These are phyloP conservation scores for Cephus pygmeus DNA, from an alignment of 2,888 invertebrate species.

Conservation along the genomic window DNA sequence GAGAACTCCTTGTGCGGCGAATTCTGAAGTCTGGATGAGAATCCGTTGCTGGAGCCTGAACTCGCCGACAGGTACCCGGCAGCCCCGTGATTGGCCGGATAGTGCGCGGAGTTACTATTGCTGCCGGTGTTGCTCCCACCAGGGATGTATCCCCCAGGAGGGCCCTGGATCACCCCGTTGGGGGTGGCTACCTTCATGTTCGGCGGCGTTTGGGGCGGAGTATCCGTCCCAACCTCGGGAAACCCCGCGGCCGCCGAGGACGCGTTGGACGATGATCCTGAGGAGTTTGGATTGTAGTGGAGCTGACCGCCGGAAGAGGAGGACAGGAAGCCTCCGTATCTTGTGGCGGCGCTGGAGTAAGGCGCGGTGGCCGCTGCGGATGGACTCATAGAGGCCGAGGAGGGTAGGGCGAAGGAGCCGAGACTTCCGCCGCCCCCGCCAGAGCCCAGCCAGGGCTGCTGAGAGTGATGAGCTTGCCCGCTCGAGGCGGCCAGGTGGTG, in stretches of 20 bases:
- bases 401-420: slow-evolving; percentile 58
- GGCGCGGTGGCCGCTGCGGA: slow-evolving; percentile 64
- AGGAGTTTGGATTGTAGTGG: slow-evolving; percentile 62
- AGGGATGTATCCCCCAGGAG: slow-evolving; percentile 77
- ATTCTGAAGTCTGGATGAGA: slow-evolving; percentile 67
- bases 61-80: slow-evolving; percentile 68
- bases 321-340: slow-evolving; percentile 65
- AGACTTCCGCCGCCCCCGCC: slow-evolving; percentile 41
- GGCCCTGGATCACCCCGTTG: slow-evolving; percentile 65
- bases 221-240: slow-evolving; percentile 88
- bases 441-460: slow-evolving; percentile 64
- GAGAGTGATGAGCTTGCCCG: slow-evolving; percentile 58
- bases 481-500: slow-evolving; percentile 67
- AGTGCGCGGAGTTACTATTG: slow-evolving; percentile 50
- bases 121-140: slow-evolving; percentile 67
- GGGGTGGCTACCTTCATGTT: slow-evolving; percentile 89
- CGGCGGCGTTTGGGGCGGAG: slow-evolving; percentile 93
- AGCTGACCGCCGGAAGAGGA: slow-evolving; percentile 59
- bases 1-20: slow-evolving; percentile 65
- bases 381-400: slow-evolving; percentile 62
- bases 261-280: slow-evolving; percentile 64
- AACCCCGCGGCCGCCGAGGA: slow-evolving; percentile 82
- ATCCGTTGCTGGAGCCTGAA: slow-evolving; percentile 69
- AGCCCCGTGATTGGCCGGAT: slow-evolving; percentile 47
- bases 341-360: slow-evolving; percentile 62